Percentiles rank a stretch among this genome's conserved stretches.
phyloP scores from a whole-genome alignment of 2,113 vertebrate genomes.

The Xiphophorus hellerii region DNA sequence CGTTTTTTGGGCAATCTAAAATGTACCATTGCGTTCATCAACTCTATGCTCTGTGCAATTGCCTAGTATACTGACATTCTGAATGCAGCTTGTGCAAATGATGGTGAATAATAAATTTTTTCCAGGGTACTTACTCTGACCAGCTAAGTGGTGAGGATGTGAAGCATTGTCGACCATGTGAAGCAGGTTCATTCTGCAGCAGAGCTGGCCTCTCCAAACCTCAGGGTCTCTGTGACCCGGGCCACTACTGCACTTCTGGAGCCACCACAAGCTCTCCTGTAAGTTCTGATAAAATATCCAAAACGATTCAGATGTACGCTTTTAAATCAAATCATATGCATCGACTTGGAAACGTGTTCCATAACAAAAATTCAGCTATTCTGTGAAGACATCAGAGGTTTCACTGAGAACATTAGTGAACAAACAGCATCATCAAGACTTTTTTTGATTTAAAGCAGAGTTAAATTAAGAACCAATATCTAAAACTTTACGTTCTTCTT shows the following conservation, averaged over 20 bases:
- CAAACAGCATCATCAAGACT: no score
- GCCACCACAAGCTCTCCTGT: constrained; percentile 83
- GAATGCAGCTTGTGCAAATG: background rate
- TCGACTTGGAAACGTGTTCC: background rate
- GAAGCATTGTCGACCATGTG: constrained; percentile 82
- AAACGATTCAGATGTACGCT: background rate
- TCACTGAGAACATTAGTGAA: no score
- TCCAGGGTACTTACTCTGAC: constrained; percentile 83
- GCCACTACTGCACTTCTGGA: constrained; percentile 82
- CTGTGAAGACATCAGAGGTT: no score
- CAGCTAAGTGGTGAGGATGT: constrained; percentile 65
- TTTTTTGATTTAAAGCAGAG: no score
- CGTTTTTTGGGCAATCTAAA: background rate
- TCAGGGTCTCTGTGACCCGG: constrained; percentile 81
- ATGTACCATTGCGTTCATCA: background rate
- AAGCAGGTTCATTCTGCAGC: constrained; percentile 85
- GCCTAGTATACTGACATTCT: background rate
- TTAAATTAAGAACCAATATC: no score
- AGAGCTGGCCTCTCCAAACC: constrained; percentile 79
- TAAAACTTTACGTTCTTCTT: no score
- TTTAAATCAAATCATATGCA: background rate
- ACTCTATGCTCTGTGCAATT: background rate
- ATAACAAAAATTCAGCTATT: background rate
- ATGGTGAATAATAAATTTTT: constrained; percentile 12
- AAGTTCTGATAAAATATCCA: constrained; percentile 38